phyloP scores from a whole-genome alignment of 1,140 invertebrate species.

The Mamestra configurata region DNA sequence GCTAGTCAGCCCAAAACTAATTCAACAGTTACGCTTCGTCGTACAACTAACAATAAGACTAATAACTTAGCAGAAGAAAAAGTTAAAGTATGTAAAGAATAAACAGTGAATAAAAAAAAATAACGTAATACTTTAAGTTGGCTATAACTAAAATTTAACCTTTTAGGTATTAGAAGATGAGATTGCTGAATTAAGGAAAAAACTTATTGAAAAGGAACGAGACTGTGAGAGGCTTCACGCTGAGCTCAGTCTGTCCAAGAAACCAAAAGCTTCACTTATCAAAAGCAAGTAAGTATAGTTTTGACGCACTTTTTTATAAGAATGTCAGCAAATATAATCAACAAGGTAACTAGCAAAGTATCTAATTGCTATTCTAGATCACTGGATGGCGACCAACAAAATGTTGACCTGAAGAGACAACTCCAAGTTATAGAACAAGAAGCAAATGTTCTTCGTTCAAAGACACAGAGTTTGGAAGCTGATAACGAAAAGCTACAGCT shows the following conservation, averaged over 20 bases:
- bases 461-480: constrained; percentile 90
- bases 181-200: constrained; percentile 91
- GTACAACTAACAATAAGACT: constrained; percentile 73
- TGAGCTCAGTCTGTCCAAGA: constrained; percentile 90
- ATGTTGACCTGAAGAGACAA: constrained; percentile 91
- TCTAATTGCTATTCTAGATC: constrained; percentile 82
- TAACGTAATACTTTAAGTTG: not conserved
- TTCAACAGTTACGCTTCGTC: constrained; percentile 73
- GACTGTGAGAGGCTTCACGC: constrained; percentile 93
- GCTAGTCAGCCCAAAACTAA: constrained; percentile 78
- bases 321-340: not conserved
- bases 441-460: constrained; percentile 90
- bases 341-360: not conserved
- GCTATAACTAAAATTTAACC: not conserved
- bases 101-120: not conserved
- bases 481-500: constrained; percentile 92
- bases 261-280: constrained; percentile 89
- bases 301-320: too few species aligned
- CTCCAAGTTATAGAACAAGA: constrained; percentile 93
- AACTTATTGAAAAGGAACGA: constrained; percentile 94
- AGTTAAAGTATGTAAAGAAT: constrained; percentile 87
- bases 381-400: constrained; percentile 89
- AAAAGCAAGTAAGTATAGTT: constrained; percentile 89
- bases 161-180: constrained; percentile 90
- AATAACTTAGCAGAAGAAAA: constrained; percentile 90